Base-by-base conservation (phyloP, 2,888 invertebrate species). In the Eupeodes latifasciatus region DNA sequence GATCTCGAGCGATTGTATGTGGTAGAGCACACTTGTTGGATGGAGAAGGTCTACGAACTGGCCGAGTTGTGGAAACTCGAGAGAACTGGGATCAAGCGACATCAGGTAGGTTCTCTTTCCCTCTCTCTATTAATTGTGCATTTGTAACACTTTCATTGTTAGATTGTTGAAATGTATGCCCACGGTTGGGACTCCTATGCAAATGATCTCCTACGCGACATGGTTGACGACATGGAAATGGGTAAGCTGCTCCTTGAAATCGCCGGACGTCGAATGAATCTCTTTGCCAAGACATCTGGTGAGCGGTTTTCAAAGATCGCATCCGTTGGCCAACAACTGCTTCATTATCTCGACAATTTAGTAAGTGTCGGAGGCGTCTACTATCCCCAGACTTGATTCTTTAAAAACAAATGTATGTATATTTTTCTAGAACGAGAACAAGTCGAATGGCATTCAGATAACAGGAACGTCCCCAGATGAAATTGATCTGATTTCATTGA, bases 1-100 rank as follows among this genome's bases (percentile, higher is more conserved):
- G 94, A 95, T 81, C 95, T 95, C 47, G 93, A 94, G 85, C 94
- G 94, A 62, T 90, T 94, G 59, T 93, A 94, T 91, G 93, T 94
- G 89, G 91, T 94, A 57, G 94, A 94, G 91, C 95, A 95, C 90
- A 94, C 94, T 59, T 91, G 93, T 19, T 98, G 97, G 97, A 96
- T 97, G 93, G 95, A 95, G 76, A 96, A 96, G 90, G 96, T 97
- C 76, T 94, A 95, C 61, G 94, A 95, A 11, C 93, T 98, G 74
- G 96, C 97, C 0, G 95, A 95, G 40, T 95, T 96, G 75, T 98
- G 98, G 97, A 95, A 96, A 89, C 94, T 98, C 75, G 96, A 97
- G 89, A 94, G 94, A 16, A 97, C 97, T 91, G 95, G 95, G 66
- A 94, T 98, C 59, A 95, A 96, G 89, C 95, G 97, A 75, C 96